A percentile compares a stretch with the other conserved stretches of the same genome.
phyloP scores from a whole-genome alignment of 2,797 vertebrate genomes.

The Megalops cyprinoides region DNA sequence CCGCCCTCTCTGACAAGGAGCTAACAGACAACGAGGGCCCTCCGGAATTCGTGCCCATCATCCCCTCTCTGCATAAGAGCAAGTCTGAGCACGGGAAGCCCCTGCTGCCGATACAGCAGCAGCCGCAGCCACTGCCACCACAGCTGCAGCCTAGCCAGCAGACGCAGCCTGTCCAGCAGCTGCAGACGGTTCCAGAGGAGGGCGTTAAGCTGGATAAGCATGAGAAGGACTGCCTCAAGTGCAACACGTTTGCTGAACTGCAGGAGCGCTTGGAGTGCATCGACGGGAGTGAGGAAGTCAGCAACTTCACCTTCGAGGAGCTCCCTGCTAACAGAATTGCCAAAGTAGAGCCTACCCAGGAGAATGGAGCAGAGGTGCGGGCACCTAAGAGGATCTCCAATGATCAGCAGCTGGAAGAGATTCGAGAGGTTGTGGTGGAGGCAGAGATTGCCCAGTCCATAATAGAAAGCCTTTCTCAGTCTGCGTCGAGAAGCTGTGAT shows the following conservation, averaged over 20 bases:
- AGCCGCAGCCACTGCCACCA: slow-evolving; percentile 67
- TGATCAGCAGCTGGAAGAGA: slow-evolving; percentile 43
- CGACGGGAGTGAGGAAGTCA: slow-evolving; percentile 86
- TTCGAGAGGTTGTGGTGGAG: slow-evolving; percentile 61
- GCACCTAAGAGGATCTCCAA: slow-evolving; percentile 54
- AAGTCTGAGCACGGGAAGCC: slow-evolving; percentile 65
- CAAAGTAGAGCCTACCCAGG: slow-evolving; percentile 58
- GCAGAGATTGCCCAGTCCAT: slow-evolving; percentile 42
- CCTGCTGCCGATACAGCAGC: slow-evolving; percentile 48
- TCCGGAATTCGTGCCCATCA: slow-evolving; percentile 92
- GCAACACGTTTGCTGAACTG: slow-evolving; percentile 96
- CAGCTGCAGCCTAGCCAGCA: slow-evolving; percentile 65
- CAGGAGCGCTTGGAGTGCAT: slow-evolving; percentile 95
- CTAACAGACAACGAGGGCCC: slow-evolving; percentile 81
- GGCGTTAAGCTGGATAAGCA: slow-evolving; percentile 58
- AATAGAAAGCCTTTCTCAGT: slow-evolving; percentile 53
- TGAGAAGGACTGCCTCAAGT: slow-evolving; percentile 91
- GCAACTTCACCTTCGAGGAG: slow-evolving; percentile 78
- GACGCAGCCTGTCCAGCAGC: not conserved
- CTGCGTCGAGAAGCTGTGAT: slow-evolving; percentile 55
- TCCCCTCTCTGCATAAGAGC: slow-evolving; percentile 88
- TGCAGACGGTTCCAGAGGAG: slow-evolving; percentile 40
- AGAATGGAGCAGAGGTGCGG: slow-evolving; percentile 59
- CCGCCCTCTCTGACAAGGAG: slow-evolving; percentile 79
- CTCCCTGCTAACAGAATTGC: slow-evolving; percentile 62